Percentiles rank a stretch among this genome's conserved stretches.
These are phyloP conservation scores for Papilio glaucus DNA, from an alignment of 1,140 invertebrate species.

Conservation along the genomic window DNA sequence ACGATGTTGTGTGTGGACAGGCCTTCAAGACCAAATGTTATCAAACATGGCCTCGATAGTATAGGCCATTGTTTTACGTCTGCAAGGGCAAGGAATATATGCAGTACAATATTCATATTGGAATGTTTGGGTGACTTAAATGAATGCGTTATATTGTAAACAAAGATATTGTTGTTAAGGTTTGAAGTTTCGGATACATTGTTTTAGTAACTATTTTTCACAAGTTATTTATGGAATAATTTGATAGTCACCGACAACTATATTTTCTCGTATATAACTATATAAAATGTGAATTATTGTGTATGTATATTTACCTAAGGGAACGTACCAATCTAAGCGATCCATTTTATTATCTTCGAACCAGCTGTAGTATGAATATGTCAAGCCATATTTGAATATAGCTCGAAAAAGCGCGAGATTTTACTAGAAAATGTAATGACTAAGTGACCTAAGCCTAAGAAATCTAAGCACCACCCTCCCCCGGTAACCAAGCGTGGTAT, in stretches of 20 bases:
- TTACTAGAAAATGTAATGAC: too few species aligned
- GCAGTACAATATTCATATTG: not conserved
- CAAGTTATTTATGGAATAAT: not conserved
- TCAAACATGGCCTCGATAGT: not conserved
- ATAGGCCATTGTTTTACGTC: not conserved
- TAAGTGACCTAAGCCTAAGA: too few species aligned
- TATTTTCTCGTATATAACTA: not conserved
- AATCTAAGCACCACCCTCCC: too few species aligned
- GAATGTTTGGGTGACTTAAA: conserved; percentile 8
- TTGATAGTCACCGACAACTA: not conserved
- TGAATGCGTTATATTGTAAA: not conserved
- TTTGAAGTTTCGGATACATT: not conserved
- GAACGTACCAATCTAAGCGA: too few species aligned
- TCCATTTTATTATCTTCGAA: too few species aligned
- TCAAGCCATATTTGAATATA: too few species aligned
- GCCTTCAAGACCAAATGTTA: not conserved
- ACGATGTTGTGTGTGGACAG: not conserved
- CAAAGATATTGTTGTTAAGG: not conserved
- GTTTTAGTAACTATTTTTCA: not conserved
- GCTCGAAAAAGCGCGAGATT: too few species aligned
- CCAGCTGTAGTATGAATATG: too few species aligned
- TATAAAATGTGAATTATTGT: not conserved
- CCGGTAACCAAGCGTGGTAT: too few species aligned
- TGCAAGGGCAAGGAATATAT: not conserved
- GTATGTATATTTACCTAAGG: too few species aligned